phyloP scores from a whole-genome alignment of 2,888 invertebrate genomes.

The Ceratothoa steindachneri region DNA sequence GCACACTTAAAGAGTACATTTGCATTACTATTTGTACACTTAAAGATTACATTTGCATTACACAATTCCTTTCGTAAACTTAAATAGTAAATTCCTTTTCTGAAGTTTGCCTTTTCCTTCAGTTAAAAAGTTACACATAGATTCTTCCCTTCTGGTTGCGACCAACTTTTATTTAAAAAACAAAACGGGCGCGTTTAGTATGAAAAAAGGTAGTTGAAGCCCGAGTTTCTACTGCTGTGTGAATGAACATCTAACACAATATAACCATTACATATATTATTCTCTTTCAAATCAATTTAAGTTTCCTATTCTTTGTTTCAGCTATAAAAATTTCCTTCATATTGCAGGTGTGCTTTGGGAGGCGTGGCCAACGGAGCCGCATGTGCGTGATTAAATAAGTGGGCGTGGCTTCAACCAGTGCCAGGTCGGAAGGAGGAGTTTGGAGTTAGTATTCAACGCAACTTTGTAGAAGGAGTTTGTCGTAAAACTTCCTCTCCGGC shows the following conservation, averaged over 20 bases:
- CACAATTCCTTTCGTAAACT: no score
- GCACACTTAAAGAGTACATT: no score
- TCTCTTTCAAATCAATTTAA: background rate
- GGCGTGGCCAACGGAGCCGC: background rate
- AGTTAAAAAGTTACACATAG: no score
- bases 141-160: no score
- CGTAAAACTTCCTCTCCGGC: background rate
- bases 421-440: background rate
- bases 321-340: background rate
- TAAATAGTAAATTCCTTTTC: no score
- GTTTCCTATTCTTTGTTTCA: background rate
- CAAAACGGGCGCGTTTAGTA: no score
- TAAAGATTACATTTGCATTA: no score
- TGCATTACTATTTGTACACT: no score
- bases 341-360: background rate
- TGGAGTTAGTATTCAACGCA: background rate
- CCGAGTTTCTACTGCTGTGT: no score
- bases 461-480: background rate
- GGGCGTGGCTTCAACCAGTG: background rate
- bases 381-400: background rate
- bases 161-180: no score
- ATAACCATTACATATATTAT: background rate
- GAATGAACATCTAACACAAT: background rate
- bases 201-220: no score
- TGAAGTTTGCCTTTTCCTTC: no score